These are phyloP conservation scores for Dermatophagoides farinae DNA, from an alignment of 1,140 invertebrate genomes.

Conservation along the genomic window DNA sequence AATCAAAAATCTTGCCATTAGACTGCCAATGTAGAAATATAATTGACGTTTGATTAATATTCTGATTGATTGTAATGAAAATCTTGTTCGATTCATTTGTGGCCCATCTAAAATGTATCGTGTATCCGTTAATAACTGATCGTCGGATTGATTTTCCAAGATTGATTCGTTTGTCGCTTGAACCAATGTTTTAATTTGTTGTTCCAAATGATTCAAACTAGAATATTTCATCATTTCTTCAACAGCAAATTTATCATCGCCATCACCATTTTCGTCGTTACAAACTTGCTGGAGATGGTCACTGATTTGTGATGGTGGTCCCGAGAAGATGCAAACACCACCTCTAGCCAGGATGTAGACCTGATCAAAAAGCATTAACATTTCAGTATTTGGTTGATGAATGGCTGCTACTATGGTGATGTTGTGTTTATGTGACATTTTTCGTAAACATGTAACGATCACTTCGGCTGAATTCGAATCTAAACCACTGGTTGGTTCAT, in stretches of 20 bases:
- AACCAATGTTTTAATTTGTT: background rate
- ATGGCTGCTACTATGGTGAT: constrained; percentile 5
- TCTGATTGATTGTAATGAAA: no score
- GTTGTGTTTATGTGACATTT: background rate
- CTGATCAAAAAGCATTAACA: constrained; percentile 4
- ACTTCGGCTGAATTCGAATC: constrained; percentile 23
- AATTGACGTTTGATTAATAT: no score
- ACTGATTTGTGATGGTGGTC: background rate
- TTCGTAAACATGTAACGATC: constrained; percentile 34
- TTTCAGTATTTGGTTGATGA: constrained; percentile 3
- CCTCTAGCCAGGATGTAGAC: constrained; percentile 5
- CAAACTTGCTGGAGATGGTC: background rate
- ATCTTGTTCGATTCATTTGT: background rate
- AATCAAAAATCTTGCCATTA: no score
- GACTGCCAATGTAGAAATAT: no score
- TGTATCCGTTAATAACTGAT: background rate
- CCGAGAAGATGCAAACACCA: background rate
- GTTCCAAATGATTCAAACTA: background rate
- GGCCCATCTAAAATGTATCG: background rate
- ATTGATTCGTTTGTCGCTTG: background rate
- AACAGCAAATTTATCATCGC: background rate
- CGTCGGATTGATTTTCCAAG: background rate
- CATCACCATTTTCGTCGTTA: background rate
- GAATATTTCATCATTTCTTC: background rate
- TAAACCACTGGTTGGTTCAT: constrained; percentile 23